A percentile compares a stretch with the other conserved stretches of the same genome.
These are phyloP conservation scores for Taurulus bubalis DNA, from an alignment of 2,113 vertebrate genomes.

Conservation along the genomic window DNA sequence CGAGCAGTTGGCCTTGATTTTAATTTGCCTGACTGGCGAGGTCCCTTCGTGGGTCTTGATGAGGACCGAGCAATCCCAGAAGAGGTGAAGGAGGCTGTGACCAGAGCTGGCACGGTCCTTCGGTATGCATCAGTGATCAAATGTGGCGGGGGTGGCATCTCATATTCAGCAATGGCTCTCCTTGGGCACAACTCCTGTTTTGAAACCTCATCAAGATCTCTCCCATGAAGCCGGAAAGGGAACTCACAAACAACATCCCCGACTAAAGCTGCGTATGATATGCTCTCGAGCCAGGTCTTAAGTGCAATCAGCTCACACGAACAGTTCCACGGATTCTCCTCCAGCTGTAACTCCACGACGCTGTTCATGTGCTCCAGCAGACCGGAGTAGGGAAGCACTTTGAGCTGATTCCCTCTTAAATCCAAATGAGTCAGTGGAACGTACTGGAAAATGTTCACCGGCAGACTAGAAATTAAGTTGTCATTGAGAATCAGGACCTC, in stretches of 20 bases:
- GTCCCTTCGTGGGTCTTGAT: conserved; percentile 91
- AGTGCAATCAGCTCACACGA: conserved; percentile 96
- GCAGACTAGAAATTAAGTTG: conserved; percentile 93
- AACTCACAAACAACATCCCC: conserved; percentile 98
- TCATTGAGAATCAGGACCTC: conserved; percentile 98
- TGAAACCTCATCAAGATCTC: conserved; percentile 95
- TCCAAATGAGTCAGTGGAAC: conserved; percentile 98
- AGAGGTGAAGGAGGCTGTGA: conserved; percentile 90
- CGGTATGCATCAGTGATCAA: conserved; percentile 91
- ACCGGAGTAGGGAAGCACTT: conserved; percentile 93
- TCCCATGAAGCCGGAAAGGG: conserved; percentile 94
- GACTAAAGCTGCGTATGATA: conserved; percentile 93
- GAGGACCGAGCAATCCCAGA: conserved; percentile 93
- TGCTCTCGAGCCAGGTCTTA: conserved; percentile 98
- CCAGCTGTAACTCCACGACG: conserved; percentile 96
- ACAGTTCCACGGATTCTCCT: conserved; percentile 99
- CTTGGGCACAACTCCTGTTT: conserved; percentile 97
- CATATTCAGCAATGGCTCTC: conserved; percentile 94
- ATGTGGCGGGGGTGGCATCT: conserved; percentile 92
- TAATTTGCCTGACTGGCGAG: conserved; percentile 91
- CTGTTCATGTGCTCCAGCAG: conserved; percentile 96
- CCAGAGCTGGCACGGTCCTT: conserved; percentile 89
- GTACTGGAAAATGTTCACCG: conserved; percentile 92
- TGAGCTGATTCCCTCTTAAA: conserved; percentile 94
- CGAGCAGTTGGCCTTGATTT: conserved; percentile 91